A percentile compares a stretch with the other conserved stretches of the same genome.
Evolutionary conservation across 1,140 invertebrate genomes (phyloP).

Genomic region (Lucilia cuprina): DNA sequence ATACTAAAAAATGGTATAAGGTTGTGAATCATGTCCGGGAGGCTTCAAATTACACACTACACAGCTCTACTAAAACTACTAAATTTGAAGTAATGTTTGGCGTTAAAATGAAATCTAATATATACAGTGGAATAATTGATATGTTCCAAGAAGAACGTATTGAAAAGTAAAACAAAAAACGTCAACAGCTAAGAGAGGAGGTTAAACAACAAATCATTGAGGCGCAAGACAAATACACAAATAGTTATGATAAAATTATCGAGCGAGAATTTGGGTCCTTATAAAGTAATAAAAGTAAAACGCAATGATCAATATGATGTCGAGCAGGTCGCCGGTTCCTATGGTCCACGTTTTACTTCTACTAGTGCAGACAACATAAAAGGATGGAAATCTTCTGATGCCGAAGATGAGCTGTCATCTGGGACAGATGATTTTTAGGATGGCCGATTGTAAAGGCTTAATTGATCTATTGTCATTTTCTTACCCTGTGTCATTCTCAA

Average conservation of each 20-base stretch:
- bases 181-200: background rate
- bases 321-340: background rate
- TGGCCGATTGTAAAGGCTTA: conserved; percentile 29
- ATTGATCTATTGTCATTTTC: too few relatives aligned
- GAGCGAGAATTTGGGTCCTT: conserved; percentile 4
- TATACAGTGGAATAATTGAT: conserved; percentile 37
- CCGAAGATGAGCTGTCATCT: background rate
- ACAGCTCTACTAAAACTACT: too few relatives aligned
- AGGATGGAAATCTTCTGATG: background rate
- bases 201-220: conserved; percentile 3
- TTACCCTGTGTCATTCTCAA: too few relatives aligned
- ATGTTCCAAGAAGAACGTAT: conserved; percentile 50
- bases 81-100: too few relatives aligned
- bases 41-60: too few relatives aligned
- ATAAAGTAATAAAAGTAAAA: conserved; percentile 4
- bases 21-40: too few relatives aligned
- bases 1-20: background rate
- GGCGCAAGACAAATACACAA: background rate
- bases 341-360: background rate
- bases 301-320: background rate
- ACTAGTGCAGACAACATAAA: background rate
- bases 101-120: too few relatives aligned
- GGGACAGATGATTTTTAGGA: conserved; percentile 25
- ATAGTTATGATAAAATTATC: conserved; percentile 6
- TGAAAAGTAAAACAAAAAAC: background rate